Evolutionary conservation across 2,888 invertebrate genomes (phyloP), one percentile per base, ranked within the genome.

Genomic region (Smittia sp.): DNA sequence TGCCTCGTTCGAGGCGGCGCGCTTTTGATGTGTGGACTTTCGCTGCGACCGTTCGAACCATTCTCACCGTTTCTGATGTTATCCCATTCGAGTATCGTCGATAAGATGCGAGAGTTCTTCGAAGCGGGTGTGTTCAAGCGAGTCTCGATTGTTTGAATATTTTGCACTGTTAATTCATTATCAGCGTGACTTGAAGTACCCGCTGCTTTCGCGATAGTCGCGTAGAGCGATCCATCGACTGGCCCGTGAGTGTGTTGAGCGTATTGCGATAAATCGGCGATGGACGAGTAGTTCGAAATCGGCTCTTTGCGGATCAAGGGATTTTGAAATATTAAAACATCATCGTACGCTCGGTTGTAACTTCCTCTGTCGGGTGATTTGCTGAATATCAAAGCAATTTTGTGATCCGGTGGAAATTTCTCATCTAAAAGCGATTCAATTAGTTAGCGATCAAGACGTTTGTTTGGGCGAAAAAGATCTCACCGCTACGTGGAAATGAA

Each of bases 201-300:
- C 13, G 54, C 38, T 39, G 62, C 15, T 46, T 83, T 83, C 52
- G 83, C 80, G 77, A 89, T 88, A 74, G 88, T 88, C 77, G 94
- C 94, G 87, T 95, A 94, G 79, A 94, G 88, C 79, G 93, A 94
- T 77, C 94, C 94, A 89, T 94, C 94, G 78, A 94, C 85, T 62
- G 94, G 94, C 52, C 93, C 93, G 81, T 90, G 90, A 63, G 91
- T 92, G 82, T 92, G 91, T 77, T 84, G 85, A 75, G 76, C 75
- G 22, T 72, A 72, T 58, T 72, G 72, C n/a, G 72, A 72, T 65
- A 70, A 74, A 52, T 74, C 65, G 24, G 25, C 58, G 25, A 68
- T 58, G 0, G 67, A 65, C 4, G 46, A 38, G 25, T 68, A 67
- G n/a, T 74, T 67, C 15, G 74, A 67, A 46, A 67, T 68, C 7